A percentile compares a stretch with the other conserved stretches of the same genome.
Evolutionary conservation across 2,888 invertebrate species (phyloP).

Genomic region (Tiliacea aurago): DNA sequence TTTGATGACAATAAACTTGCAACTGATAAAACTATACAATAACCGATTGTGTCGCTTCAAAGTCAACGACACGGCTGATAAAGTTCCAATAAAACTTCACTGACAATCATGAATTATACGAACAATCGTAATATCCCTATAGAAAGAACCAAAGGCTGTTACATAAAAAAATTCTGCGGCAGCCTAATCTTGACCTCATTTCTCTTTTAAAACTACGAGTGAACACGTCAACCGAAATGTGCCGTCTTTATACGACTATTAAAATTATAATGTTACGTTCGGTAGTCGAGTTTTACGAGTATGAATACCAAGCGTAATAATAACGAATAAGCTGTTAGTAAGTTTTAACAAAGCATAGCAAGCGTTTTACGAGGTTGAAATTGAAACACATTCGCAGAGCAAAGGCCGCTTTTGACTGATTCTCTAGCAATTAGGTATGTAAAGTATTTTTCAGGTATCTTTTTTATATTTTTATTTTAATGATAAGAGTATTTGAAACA

Average conservation of each 20-base stretch:
- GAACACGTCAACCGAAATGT: slow-evolving; percentile 66
- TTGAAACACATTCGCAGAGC: not conserved
- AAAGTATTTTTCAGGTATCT: too few species aligned
- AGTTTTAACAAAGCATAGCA: slow-evolving; percentile 20
- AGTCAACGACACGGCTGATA: slow-evolving; percentile 65
- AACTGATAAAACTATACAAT: slow-evolving; percentile 53
- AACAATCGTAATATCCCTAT: slow-evolving; percentile 44
- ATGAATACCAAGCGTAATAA: slow-evolving; percentile 29
- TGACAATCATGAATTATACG: slow-evolving; percentile 43
- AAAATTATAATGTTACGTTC: slow-evolving; percentile 60
- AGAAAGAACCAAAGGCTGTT: slow-evolving; percentile 64
- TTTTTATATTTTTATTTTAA: too few species aligned
- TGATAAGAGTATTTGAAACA: too few species aligned
- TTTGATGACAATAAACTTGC: slow-evolving; percentile 39
- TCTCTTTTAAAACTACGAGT: slow-evolving; percentile 76
- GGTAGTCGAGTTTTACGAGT: slow-evolving; percentile 53
- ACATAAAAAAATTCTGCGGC: slow-evolving; percentile 71
- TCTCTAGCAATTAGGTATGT: too few species aligned
- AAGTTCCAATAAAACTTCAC: slow-evolving; percentile 49
- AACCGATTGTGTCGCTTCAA: slow-evolving; percentile 50
- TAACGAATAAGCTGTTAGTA: slow-evolving; percentile 24
- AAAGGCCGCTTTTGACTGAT: not conserved
- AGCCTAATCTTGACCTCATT: slow-evolving; percentile 83
- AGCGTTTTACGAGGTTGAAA: not conserved
- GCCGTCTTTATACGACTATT: slow-evolving; percentile 53